phyloP scores from a whole-genome alignment of 2,113 vertebrate species.

The Hystrix cristata region DNA sequence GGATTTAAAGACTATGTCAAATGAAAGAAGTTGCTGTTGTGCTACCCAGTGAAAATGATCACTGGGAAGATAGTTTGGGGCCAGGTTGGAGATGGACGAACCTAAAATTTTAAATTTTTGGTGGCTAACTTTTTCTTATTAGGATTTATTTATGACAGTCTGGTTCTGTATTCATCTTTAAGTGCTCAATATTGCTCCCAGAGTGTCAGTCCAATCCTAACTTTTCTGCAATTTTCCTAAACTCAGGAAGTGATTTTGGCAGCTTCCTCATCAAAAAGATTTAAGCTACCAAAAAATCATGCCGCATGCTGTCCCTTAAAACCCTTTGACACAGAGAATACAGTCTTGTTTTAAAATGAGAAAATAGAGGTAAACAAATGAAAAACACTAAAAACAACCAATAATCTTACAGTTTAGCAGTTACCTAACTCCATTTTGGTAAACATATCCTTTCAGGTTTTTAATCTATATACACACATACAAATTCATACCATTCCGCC shows the following conservation, averaged over 20 bases:
- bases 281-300: background rate
- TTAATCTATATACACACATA: background rate
- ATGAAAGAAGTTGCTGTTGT: background rate
- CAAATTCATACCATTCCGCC: background rate
- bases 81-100: background rate
- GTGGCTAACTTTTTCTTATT: background rate
- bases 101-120: background rate
- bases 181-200: background rate
- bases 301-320: background rate
- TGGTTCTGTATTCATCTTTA: background rate
- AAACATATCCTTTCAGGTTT: background rate
- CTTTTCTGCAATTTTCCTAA: background rate
- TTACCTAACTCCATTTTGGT: background rate
- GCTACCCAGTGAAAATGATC: background rate
- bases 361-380: slow-evolving; percentile 41
- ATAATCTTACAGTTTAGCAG: background rate
- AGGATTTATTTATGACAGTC: background rate
- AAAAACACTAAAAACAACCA: background rate
- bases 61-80: background rate
- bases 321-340: background rate
- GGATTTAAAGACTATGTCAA: background rate
- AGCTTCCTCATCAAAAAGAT: slow-evolving; percentile 23
- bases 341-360: background rate
- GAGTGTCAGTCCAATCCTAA: background rate
- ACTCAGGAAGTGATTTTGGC: background rate